A percentile compares a stretch with the other conserved stretches of the same genome.
phyloP scores from a whole-genome alignment of 2,797 vertebrate species.

The Prunella strophiata region DNA sequence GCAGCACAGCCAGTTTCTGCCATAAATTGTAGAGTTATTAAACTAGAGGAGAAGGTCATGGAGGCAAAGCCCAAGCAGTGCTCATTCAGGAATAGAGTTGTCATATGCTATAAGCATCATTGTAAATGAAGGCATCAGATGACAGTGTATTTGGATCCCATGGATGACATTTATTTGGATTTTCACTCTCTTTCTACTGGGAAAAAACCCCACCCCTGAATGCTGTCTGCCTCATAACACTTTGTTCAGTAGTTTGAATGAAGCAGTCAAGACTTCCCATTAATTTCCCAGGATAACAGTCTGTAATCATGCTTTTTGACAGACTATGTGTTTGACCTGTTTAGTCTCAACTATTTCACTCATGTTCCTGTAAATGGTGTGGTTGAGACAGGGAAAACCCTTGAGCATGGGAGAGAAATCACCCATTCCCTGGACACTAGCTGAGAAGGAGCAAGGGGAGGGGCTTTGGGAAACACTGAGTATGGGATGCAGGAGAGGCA shows the following conservation, averaged over 20 bases:
- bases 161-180: neutral
- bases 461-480: neutral
- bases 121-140: neutral
- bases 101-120: neutral
- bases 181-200: neutral
- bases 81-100: neutral
- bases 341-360: neutral
- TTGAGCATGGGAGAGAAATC: accelerated
- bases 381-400: neutral
- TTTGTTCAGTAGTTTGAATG: neutral
- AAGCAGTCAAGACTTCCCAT: neutral
- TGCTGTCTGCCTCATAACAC: neutral
- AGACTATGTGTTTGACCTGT: neutral
- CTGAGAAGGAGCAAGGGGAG: neutral
- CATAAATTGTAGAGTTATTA: neutral
- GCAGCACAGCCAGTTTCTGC: neutral
- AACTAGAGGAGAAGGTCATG: neutral
- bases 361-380: neutral
- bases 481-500: neutral
- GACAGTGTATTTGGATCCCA: neutral
- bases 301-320: neutral
- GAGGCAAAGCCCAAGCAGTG: neutral
- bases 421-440: neutral
- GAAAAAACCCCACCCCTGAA: neutral
- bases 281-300: neutral